Percentiles rank a stretch among this genome's conserved stretches.
phyloP scores from a whole-genome alignment of 2,797 vertebrate species.

The Thaleichthys pacificus region DNA sequence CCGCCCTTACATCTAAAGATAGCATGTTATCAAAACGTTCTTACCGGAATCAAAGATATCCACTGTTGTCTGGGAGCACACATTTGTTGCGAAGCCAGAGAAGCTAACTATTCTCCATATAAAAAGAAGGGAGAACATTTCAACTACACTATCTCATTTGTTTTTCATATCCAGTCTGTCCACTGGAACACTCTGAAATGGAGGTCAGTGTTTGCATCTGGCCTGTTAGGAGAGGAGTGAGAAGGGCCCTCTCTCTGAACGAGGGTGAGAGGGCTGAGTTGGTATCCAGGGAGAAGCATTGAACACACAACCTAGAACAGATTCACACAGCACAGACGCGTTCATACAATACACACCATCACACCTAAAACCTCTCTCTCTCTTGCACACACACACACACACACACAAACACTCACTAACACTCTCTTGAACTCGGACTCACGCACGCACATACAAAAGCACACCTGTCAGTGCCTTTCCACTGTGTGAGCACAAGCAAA shows the following conservation, averaged over 20 bases:
- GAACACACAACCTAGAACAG: conserved; percentile 42
- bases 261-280: conserved; percentile 35
- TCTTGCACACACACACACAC: conserved; percentile 10
- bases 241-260: conserved; percentile 66
- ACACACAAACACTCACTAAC: conserved; percentile 55
- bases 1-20: conserved; percentile 4
- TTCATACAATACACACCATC: conserved; percentile 29
- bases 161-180: conserved; percentile 34
- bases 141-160: conserved; percentile 8
- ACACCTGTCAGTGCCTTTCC: conserved; percentile 83
- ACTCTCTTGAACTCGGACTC: conserved; percentile 34
- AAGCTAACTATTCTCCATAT: neutral
- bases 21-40: conserved; percentile 26
- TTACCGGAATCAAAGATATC: conserved; percentile 54
- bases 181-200: conserved; percentile 43
- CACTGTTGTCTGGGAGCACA: conserved; percentile 8
- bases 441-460: conserved; percentile 74
- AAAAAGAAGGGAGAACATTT: neutral
- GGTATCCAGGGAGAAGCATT: conserved; percentile 60
- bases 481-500: conserved; percentile 81
- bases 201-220: conserved; percentile 59
- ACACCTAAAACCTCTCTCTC: neutral
- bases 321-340: conserved; percentile 45
- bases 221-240: conserved; percentile 68
- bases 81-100: conserved; percentile 26